Evolutionary conservation across 2,797 vertebrate genomes (phyloP), one percentile per base, ranked within the genome.

Genomic region (Mus caroli): DNA sequence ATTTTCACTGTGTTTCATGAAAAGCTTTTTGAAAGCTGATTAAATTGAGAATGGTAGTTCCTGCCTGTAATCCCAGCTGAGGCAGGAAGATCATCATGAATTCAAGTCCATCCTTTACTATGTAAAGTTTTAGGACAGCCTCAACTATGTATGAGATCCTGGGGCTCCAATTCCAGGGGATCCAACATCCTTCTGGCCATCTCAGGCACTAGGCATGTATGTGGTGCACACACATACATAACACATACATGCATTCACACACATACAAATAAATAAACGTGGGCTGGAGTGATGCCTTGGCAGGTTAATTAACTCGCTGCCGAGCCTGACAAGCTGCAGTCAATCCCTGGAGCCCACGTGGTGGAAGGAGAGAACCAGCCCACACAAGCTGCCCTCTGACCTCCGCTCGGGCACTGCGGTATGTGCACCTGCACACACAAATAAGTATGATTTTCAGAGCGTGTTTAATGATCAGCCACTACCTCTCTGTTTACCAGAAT

Each of bases 1-100:
- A 34, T 24, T 11, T 12, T 56, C 54, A 43, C 28, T 37, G 26
- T 62, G 54, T 28, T 62, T 62, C 4, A 84, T 62, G 4, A 60
- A 88, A 89, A 76, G 71, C 40, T 67, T 78, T 92, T 71, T 91
- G 76, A 62, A 73, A 85, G 34, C 9, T 78, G 28, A 26, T 46
- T 54, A 46, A 46, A 52, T 13, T 22, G 12, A 50, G 9, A 26
- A 8, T 79, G 43, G 34, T 19, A 15, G 43, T n/a, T 64, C 34
- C 79, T 14, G 1, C 62, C 26, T 91, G 5, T 80, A 56, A 80
- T 34, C 6, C 12, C 46, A 90, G 60, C n/a, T 34, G 50, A 82
- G 19, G 31, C 62, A 34, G 50, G 52, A 58, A 12, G 62, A 56
- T 34, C 64, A 40, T 17, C 15, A 67, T 77, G 56, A 82, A 69